Evolutionary conservation across 2,888 invertebrate genomes (phyloP).

Genomic region (Dendrolimus houi): DNA sequence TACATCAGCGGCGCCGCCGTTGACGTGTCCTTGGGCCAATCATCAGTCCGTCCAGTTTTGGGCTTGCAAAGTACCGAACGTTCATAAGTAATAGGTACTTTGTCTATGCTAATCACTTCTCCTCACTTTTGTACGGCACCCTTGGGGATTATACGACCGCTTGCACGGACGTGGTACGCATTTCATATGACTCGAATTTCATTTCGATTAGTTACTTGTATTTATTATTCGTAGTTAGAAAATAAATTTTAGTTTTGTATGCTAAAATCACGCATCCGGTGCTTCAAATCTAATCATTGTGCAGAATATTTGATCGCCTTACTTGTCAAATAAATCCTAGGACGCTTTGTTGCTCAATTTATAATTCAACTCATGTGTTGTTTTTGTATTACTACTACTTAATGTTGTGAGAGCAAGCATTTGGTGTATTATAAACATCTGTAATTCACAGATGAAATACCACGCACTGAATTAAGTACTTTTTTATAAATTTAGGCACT

Average conservation of each 20-base stretch:
- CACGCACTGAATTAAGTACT: too few relatives aligned
- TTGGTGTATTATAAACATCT: too few relatives aligned
- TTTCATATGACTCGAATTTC: constrained; percentile 57
- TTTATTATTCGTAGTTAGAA: background rate
- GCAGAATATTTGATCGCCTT: background rate
- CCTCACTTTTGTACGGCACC: constrained; percentile 63
- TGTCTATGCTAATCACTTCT: constrained; percentile 61
- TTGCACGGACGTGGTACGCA: constrained; percentile 49
- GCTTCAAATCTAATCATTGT: background rate
- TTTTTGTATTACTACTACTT: too few relatives aligned
- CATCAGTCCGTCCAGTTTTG: constrained; percentile 39
- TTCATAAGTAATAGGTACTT: constrained; percentile 38
- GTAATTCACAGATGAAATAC: too few relatives aligned
- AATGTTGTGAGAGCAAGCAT: too few relatives aligned
- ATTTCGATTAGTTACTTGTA: constrained; percentile 34
- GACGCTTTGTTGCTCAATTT: too few relatives aligned
- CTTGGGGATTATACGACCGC: constrained; percentile 57
- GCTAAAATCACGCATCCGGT: background rate
- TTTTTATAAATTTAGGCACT: too few relatives aligned
- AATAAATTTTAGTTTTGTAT: background rate
- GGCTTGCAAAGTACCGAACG: constrained; percentile 65
- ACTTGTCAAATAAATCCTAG: too few relatives aligned
- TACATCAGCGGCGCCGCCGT: constrained; percentile 57
- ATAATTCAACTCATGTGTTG: too few relatives aligned
- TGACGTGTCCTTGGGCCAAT: constrained; percentile 39